Evolutionary conservation across 2,888 invertebrate genomes (phyloP), one percentile per base, ranked within the genome.

Genomic region (Byasa hedistus): DNA sequence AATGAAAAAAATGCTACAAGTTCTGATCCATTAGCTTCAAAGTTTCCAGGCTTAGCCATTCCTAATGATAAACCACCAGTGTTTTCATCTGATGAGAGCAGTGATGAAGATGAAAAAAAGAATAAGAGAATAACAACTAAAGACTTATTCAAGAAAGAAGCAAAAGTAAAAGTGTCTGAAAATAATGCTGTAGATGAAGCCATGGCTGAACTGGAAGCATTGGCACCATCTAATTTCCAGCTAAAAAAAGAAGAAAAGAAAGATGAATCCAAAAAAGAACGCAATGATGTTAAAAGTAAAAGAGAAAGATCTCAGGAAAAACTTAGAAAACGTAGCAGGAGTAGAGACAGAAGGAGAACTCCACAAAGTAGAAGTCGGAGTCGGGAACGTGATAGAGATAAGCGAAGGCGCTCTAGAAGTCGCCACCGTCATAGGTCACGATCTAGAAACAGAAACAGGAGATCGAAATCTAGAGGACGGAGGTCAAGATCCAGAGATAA

Each of bases 171-270:
- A 68, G 68, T 65, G 12, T 63, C 74, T 23, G 81, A 74, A 72
- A 87, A 86, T 76, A 92, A 93, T 74, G 87, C 94, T 59, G 94
- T 96, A n/a, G 95, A 95, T 73, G 95, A 96, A 79, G 95, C 96
- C 3, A 96, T 97, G 96, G 95, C 96, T 22, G 96, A 96, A 71
- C 87, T 98, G 61, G 97, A 97, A 86, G 96, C 97, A 4, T 86
- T 97, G 32, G 97, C 97, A 2, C 97, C 97, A 3, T 95, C 95
- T 8, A 85, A 89, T 44, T 72, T 76, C 8, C 76, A 76, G 4
- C 76, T 59, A 4, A 79, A 75, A 63, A 73, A 71, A 60, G 84
- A 76, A 57, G 69, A 74, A 1, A 79, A 78, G 58, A 83, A 78
- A 76, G 78, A 75, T 69, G 77, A 83, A 36, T 74, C 78, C 64